phyloP scores from a whole-genome alignment of 2,888 invertebrate species.

The Thereva unica region DNA sequence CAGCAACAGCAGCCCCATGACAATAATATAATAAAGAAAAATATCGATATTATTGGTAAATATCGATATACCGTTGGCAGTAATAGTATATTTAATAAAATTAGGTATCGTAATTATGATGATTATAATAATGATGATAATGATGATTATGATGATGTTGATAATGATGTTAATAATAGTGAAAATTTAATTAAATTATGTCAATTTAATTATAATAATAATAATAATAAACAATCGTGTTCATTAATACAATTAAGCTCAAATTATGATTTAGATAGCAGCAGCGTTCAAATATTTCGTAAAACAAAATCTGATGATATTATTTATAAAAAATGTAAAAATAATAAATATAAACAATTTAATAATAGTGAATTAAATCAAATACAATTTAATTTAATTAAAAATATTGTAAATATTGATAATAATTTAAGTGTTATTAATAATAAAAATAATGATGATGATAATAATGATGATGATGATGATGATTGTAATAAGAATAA shows the following conservation, averaged over 20 bases:
- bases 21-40: slow-evolving; percentile 27
- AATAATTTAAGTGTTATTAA: slow-evolving; percentile 21
- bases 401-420: slow-evolving; percentile 4
- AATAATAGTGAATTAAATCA: not conserved
- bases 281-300: slow-evolving; percentile 27
- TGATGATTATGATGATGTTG: not conserved
- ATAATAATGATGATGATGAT: slow-evolving; percentile 15
- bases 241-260: slow-evolving; percentile 38
- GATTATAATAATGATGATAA: slow-evolving; percentile 4
- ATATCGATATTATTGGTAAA: slow-evolving; percentile 36
- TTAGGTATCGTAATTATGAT: slow-evolving; percentile 2
- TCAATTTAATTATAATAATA: no score
- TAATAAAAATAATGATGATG: slow-evolving; percentile 14
- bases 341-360: not conserved
- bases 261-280: slow-evolving; percentile 37
- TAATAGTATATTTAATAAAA: slow-evolving; percentile 8
- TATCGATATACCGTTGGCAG: slow-evolving; percentile 31
- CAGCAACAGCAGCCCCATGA: slow-evolving; percentile 27
- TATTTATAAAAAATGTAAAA: slow-evolving; percentile 32
- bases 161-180: not conserved
- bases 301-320: slow-evolving; percentile 39
- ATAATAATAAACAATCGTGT: slow-evolving; percentile 37
- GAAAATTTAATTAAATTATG: slow-evolving; percentile 25
- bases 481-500: slow-evolving; percentile 8
- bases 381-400: not conserved